Evolutionary conservation across 92 coral and sea anemone genomes (phyloP).

Genomic region (Galaxea fascicularis): DNA sequence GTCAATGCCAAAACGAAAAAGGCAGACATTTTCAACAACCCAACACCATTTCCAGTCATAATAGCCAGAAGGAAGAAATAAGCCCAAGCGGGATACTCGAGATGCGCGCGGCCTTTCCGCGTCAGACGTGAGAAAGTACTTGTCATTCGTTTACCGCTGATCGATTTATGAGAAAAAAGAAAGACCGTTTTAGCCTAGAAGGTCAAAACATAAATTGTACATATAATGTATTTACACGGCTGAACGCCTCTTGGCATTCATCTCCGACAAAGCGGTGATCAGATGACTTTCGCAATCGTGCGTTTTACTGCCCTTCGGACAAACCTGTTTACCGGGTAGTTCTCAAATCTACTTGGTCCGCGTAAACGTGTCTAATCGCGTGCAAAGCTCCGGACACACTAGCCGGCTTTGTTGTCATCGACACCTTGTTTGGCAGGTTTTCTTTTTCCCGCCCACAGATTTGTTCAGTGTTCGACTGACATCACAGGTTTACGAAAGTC

Average conservation of each 20-base stretch:
- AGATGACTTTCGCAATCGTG: neutral
- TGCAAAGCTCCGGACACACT: neutral
- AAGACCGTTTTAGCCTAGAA: neutral
- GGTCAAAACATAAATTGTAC: neutral
- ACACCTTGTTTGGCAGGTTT: neutral
- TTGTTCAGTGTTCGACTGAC: neutral
- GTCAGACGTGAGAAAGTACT: no score
- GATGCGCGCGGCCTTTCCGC: no score
- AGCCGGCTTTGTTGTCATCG: neutral
- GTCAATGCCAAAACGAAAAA: no score
- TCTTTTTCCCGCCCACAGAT: neutral
- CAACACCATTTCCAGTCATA: no score
- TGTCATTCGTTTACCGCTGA: no score
- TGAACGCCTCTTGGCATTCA: neutral
- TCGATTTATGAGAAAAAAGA: neutral
- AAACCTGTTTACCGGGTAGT: neutral
- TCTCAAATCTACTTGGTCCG: neutral
- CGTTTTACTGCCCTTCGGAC: neutral
- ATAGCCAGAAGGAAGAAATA: no score
- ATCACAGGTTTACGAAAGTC: neutral
- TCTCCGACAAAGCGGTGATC: neutral
- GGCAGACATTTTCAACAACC: no score
- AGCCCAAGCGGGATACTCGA: no score
- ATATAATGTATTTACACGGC: slow-evolving; percentile 17
- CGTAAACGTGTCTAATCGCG: neutral